These are phyloP conservation scores for Blastobasis adustella DNA, from an alignment of 2,888 invertebrate genomes.

Conservation along the genomic window DNA sequence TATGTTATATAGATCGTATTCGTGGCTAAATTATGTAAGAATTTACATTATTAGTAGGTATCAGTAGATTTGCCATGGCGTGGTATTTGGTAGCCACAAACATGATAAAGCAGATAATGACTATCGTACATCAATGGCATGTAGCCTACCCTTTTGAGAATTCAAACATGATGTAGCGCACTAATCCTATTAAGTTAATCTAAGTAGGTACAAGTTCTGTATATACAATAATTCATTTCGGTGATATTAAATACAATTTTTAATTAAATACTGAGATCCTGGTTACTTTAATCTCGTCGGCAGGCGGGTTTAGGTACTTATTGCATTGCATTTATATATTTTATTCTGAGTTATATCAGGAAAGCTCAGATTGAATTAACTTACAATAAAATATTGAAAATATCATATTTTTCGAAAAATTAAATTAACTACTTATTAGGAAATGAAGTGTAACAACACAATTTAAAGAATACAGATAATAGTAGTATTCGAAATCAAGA, in stretches of 20 bases:
- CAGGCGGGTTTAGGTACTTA: constrained; percentile 25
- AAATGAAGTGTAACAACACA: no score
- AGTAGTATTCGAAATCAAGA: no score
- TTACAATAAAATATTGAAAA: no score
- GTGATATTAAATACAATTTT: constrained; percentile 47
- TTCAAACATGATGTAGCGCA: constrained; percentile 13
- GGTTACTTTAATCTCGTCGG: constrained; percentile 65
- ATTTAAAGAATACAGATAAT: no score
- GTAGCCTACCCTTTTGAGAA: constrained; percentile 1
- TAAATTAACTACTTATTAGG: no score
- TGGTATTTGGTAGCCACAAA: background rate
- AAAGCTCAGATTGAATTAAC: no score
- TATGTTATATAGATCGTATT: no score
- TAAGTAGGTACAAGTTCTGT: constrained; percentile 41
- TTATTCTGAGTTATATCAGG: no score
- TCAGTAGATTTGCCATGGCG: no score
- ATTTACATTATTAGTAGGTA: no score
- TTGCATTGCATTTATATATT: background rate
- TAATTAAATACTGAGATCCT: constrained; percentile 66
- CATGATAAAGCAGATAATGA: background rate
- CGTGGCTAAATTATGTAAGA: no score
- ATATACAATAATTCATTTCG: constrained; percentile 16
- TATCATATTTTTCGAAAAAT: no score
- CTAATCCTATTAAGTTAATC: constrained; percentile 33
- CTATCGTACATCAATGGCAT: background rate